Base-by-base conservation (phyloP, 1,140 invertebrate genomes). In the Plutomurus gul region DNA sequence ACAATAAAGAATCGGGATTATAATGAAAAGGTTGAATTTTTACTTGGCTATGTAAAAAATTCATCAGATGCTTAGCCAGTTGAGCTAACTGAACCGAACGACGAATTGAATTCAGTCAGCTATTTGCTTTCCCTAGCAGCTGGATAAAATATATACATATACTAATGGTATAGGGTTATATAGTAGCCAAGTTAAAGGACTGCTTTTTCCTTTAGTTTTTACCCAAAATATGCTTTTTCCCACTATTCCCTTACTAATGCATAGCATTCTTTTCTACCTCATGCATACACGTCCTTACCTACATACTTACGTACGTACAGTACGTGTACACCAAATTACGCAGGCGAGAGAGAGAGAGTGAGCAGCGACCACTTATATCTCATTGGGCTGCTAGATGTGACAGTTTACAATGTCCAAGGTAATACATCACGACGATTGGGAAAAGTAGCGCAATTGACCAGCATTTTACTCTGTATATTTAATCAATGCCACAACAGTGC, bases 1-100 rank as follows among this genome's bases (percentile, higher is more conserved):
- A 65, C 56, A 65, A 65, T 65, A 65, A 65, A 65, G 56, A 65
- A 65, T 65, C 56, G 30, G 56, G 56, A 65, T 65, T 72, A 72
- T 72, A 72, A 72, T 72, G 70, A 72, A 72, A 72, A 72, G 70
- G 70, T 72, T 72, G 70, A 72, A 72, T 72, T 72, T 72, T 72
- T 72, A 65, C 30, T 65, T 65, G 56, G 1, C 56, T 33, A n/a
- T 33, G 22, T 65, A 65, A 65, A 65, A 65, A 65, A 65, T 65
- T 65, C 56, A 65, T 65, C 56, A 65, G 27, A 65, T 65, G 56
- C 16, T 65, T n/a, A 36, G 56, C n/a, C n/a, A n/a, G n/a, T n/a
- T n/a, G n/a, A n/a, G n/a, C n/a, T n/a, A n/a, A n/a, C n/a, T 65
- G 51, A 56, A 25, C 25, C 30, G 56, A 33, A 33, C 6, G 39